phyloP scores from a whole-genome alignment of 2,113 vertebrate species.

The Sakesphorus luctuosus region DNA sequence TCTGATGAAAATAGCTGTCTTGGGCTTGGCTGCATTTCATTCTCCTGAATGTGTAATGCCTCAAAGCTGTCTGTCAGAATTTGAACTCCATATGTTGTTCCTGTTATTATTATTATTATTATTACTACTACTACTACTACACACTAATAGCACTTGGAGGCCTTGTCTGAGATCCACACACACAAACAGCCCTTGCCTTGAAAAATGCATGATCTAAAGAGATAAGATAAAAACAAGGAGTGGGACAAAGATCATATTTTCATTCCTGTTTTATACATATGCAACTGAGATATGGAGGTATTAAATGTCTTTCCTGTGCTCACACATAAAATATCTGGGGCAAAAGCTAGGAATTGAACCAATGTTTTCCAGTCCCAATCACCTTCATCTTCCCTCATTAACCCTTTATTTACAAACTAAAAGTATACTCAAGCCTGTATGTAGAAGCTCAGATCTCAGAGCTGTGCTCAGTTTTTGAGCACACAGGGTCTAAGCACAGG shows the following conservation, averaged over 20 bases:
- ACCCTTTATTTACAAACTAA: background rate
- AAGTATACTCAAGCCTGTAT: background rate
- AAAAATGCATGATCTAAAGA: background rate
- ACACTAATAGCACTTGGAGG: background rate
- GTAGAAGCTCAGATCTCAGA: background rate
- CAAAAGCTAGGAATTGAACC: constrained; percentile 35
- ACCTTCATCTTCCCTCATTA: background rate
- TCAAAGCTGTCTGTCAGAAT: background rate
- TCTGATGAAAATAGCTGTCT: background rate
- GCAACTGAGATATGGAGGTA: constrained; percentile 33
- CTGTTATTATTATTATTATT: background rate
- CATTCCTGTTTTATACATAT: constrained; percentile 37
- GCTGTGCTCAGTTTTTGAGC: rapidly evolving
- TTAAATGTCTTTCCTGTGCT: constrained; percentile 47
- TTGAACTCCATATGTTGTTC: background rate
- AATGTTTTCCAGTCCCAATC: background rate
- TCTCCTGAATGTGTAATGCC: background rate
- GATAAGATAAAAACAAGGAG: constrained; percentile 16
- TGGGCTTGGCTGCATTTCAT: background rate
- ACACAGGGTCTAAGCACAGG: background rate
- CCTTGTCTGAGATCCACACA: background rate
- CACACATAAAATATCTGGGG: constrained; percentile 43
- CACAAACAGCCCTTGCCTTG: background rate
- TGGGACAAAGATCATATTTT: background rate
- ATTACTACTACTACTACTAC: background rate